phyloP scores from a whole-genome alignment of 2,888 invertebrate genomes.

The Cephus runcator region DNA sequence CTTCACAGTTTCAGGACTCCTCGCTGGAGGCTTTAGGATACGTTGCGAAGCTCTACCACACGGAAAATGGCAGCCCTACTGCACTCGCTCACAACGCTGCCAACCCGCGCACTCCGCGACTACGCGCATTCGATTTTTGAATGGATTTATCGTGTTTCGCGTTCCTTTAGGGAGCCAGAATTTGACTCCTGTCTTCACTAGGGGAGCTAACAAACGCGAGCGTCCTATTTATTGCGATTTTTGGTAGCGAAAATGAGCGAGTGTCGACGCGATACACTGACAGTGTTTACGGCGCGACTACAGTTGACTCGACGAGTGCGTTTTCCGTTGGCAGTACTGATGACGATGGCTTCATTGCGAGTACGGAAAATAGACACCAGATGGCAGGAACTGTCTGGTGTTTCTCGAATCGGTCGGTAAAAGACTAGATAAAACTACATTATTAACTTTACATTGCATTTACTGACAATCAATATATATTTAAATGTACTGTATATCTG shows the following conservation, averaged over 20 bases:
- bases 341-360: conserved; percentile 17
- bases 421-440: background rate
- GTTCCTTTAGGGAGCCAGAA: background rate
- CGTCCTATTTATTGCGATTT: background rate
- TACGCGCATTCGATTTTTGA: conserved; percentile 3
- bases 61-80: conserved; percentile 57
- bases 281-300: conserved; percentile 31
- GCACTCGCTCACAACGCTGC: conserved; percentile 48
- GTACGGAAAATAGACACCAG: background rate
- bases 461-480: background rate
- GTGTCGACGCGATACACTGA: conserved; percentile 19
- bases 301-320: conserved; percentile 5
- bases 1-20: background rate
- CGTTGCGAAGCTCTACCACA: conserved; percentile 35
- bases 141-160: background rate
- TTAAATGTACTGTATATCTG: background rate
- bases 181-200: background rate
- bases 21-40: conserved; percentile 2
- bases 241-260: conserved; percentile 12
- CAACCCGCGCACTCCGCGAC: conserved; percentile 41
- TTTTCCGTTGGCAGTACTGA: conserved; percentile 19
- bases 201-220: background rate
- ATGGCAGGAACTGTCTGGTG: background rate
- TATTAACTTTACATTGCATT: background rate
- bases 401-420: background rate